phyloP scores from a whole-genome alignment of 2,113 vertebrate genomes.

The Hiodon alosoides region DNA sequence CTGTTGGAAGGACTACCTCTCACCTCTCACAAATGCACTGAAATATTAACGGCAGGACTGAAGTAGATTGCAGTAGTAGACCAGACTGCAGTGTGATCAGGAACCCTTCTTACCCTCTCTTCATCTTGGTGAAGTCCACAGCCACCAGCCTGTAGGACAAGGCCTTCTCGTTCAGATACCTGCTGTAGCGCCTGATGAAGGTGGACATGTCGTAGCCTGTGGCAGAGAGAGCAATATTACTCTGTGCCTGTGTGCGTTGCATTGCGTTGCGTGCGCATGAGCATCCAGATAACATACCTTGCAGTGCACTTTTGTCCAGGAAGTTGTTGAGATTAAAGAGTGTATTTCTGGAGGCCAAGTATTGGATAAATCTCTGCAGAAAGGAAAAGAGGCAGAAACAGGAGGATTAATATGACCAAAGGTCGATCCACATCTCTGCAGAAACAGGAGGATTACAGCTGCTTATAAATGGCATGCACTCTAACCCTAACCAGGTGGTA shows the following conservation, averaged over 20 bases:
- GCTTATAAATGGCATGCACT: no score
- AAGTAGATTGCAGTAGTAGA: no score
- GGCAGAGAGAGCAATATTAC: conserved; percentile 4
- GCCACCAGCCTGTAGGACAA: conserved; percentile 86
- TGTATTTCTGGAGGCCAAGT: conserved; percentile 83
- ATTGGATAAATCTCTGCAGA: conserved; percentile 82
- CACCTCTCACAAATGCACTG: neutral
- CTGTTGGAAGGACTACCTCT: neutral
- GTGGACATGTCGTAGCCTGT: conserved; percentile 92
- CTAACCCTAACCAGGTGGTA: no score
- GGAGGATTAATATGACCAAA: neutral
- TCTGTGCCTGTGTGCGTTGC: neutral
- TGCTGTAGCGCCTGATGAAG: conserved; percentile 90
- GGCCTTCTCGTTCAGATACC: conserved; percentile 94
- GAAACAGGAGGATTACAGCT: neutral
- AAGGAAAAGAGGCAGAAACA: neutral
- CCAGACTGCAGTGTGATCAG: no score
- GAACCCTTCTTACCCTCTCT: conserved; percentile 69
- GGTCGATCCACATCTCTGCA: neutral
- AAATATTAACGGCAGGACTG: no score
- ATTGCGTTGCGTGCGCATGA: neutral
- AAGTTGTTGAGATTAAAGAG: conserved; percentile 93
- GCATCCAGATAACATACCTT: conserved; percentile 62
- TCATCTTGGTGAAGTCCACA: conserved; percentile 95
- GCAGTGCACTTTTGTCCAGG: conserved; percentile 83